Evolutionary conservation across 53 echinoderm and acorn worm species (phyloP).

Genomic region (Antedon mediterranea): DNA sequence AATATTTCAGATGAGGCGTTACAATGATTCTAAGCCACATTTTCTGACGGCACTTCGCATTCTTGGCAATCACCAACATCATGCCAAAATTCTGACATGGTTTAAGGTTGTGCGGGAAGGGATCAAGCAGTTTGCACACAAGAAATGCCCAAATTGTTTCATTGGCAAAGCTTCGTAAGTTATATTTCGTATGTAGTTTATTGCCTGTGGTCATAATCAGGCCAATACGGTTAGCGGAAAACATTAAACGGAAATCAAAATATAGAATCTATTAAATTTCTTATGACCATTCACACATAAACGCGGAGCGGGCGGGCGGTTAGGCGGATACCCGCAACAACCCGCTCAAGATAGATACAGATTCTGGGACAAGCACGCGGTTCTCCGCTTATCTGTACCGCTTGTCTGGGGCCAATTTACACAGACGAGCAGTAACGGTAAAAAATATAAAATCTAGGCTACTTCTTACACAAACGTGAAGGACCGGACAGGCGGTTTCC

Average conservation of each 20-base stretch:
- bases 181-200: neutral
- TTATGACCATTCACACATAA: neutral
- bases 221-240: constrained; percentile 16
- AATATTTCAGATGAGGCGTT: constrained; percentile 77
- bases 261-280: neutral
- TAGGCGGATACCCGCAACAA: too few species aligned
- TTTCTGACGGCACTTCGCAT: constrained; percentile 48
- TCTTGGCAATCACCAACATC: constrained; percentile 58
- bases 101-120: constrained; percentile 36
- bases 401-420: too few species aligned
- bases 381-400: too few species aligned
- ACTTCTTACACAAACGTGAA: too few species aligned
- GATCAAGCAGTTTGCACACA: constrained; percentile 42
- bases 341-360: too few species aligned
- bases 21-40: constrained; percentile 83
- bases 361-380: too few species aligned
- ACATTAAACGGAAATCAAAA: constrained; percentile 3
- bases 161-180: constrained; percentile 44
- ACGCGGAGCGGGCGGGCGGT: neutral
- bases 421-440: too few species aligned
- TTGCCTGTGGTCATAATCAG: neutral
- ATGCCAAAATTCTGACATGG: constrained; percentile 12
- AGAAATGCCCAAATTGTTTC: constrained; percentile 19
- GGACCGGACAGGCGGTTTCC: too few species aligned
- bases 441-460: too few species aligned